Base-by-base conservation (phyloP, 2,113 vertebrate genomes). In the Scomber colias region DNA sequence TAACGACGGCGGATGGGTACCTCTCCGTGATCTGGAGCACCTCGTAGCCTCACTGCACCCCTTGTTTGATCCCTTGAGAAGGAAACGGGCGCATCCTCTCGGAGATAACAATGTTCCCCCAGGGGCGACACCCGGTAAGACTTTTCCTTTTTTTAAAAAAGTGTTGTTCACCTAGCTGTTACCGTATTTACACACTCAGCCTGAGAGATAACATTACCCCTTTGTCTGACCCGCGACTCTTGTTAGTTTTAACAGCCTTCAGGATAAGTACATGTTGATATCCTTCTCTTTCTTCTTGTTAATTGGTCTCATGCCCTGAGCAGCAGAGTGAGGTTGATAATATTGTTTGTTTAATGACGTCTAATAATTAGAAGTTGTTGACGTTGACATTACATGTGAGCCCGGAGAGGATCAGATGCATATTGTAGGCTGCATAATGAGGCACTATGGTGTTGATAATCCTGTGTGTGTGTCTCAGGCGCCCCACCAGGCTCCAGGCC, bases 401-500 rank as follows among this genome's bases (percentile, higher is more conserved):
- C 71, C 45, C 11, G 21, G 57, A 65, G 51, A 63, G 53, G 27
- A 80, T 66, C 19, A 64, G 14, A 83, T 75, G 71, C 59, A 69
- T 17, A 53, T 72, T 68, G 24, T 31, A 70, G 64, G 24, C 21
- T 60, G 55, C 46, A 79, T 78, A 81, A 85, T 77, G 63, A 83
- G 77, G 16, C 67, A 64, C 10, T 75, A 27, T 90, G 75, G 74
- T 81, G 61, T 75, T 87, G 31, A 64, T 82, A 87, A 79, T 73
- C 16, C 15, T 35, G 3, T 78, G 19, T 79, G 55, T 72, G 45
- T 75, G 71, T 81, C 93, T 91, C 89, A 97, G 97, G 94, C 97
- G 89, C 97, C 97, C 80, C 97, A 97, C 90, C 97, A 98, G 95
- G 96, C 96, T 92, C 96, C 96, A 55, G 93, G 92, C 89, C 97